Evolutionary conservation across 1,140 invertebrate genomes (phyloP).

Genomic region (Drosophila sturtevanti): DNA sequence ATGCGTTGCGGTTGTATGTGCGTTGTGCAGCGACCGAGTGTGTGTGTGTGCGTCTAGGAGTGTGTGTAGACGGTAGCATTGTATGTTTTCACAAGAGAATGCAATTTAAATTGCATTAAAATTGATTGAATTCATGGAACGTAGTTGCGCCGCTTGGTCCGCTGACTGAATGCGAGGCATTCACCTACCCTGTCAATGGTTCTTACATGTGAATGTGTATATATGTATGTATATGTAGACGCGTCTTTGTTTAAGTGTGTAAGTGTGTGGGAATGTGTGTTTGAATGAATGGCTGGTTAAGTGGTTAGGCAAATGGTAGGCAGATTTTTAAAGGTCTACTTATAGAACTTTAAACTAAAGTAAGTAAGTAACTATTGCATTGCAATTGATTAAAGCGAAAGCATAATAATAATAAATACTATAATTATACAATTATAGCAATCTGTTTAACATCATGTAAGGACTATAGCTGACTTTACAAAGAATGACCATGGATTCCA

Average conservation of each 20-base stretch:
- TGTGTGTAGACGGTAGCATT: slow-evolving; percentile 58
- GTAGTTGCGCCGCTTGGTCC: slow-evolving; percentile 40
- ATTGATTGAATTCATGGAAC: slow-evolving; percentile 78
- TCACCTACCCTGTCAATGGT: slow-evolving; percentile 32
- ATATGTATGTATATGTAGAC: slow-evolving; percentile 12
- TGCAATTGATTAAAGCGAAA: slow-evolving; percentile 30
- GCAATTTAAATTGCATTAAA: slow-evolving; percentile 81
- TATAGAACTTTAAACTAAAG: neutral
- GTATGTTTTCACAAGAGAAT: slow-evolving; percentile 79
- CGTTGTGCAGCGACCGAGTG: too few species aligned
- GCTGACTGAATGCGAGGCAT: slow-evolving; percentile 39
- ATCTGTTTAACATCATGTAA: slow-evolving; percentile 45
- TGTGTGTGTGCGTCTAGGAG: slow-evolving; percentile 1
- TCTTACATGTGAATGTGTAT: slow-evolving; percentile 5
- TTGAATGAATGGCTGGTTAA: slow-evolving; percentile 56
- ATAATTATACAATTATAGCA: slow-evolving; percentile 53
- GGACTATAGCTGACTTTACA: slow-evolving; percentile 18
- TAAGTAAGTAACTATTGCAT: neutral
- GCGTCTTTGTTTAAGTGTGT: neutral
- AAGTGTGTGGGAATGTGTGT: slow-evolving; percentile 9
- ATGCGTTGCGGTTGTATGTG: slow-evolving; percentile 34
- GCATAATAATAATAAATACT: slow-evolving; percentile 21
- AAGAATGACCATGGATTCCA: neutral
- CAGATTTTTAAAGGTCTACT: slow-evolving; percentile 51
- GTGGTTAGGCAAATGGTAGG: slow-evolving; percentile 47